Evolutionary conservation across 2,888 invertebrate genomes (phyloP), one percentile per base, ranked within the genome.

Genomic region (Lingula anatina): DNA sequence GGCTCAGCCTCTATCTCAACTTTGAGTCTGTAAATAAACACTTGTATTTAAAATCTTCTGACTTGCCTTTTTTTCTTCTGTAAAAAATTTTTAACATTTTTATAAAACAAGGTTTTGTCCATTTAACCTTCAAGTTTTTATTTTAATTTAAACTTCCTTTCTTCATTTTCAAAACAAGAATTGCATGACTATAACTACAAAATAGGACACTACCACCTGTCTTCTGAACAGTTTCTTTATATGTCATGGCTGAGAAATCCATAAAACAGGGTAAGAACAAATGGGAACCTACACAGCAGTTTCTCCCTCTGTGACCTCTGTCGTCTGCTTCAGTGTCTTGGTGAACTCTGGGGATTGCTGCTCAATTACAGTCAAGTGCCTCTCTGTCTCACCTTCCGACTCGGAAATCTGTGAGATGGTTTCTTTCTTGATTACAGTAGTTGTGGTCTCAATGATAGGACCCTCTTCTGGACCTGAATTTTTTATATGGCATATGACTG

Each of bases 291-390:
- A 75, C 75, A 60, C 68, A 36, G 69, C 70, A 44, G 63, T 64
- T 35, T 64, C 62, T n/a, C 73, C 73, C 51, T 72, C 71, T 26
- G 59, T 60, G 28, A 65, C 65, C 41, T 69, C 65, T 27, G 62
- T 59, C 9, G 61, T 50, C 18, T 68, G 64, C 26, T 62, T 86
- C 69, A 95, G 83, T 15, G 89, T 87, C 24, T 89, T 54, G 1
- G 61, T 57, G 57, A 75, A 75, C 37, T 65, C 62, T 3, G 73
- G 73, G n/a, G 70, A 61, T n/a, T n/a, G n/a, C 46, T 62, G 59
- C 47, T 72, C 68, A 9, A 70, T 49, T 7, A 56, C 55, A 20
- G 59, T 58, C 26, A 54, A 39, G 28, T 63, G 61, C 23, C 43
- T 52, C 41, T 65, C 62, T 35, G 56, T 54, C 25, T 57, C 57